Base-by-base conservation (phyloP, 1,140 invertebrate genomes). In the Semibalanus balanoides region DNA sequence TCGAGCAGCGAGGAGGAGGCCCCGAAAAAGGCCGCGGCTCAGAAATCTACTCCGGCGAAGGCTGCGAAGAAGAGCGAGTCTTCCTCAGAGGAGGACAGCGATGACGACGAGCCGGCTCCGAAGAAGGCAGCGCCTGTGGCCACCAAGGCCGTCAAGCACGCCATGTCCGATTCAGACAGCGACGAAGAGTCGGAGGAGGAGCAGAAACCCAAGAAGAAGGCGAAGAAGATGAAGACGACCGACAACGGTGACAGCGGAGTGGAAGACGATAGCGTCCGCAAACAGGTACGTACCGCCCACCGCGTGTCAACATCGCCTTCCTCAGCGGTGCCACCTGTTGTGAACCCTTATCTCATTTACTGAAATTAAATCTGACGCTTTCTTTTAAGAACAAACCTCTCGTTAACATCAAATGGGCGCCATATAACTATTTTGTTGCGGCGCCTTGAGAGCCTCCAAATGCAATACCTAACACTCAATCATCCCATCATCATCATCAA, bases 1-100 rank as follows among this genome's bases (percentile, higher is more conserved):
- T 78, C 79, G 28, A 75, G 71, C n/a, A 74, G 75, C 25, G 78
- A 78, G 30, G 77, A 80, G 29, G 70, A 80, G 40, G 74, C 28
- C 35, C 74, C 74, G 30, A 40, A 30, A 28, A 28, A 76, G 22
- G 30, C 30, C 27, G n/a, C 74, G 30, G n/a, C 64, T 29, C 51
- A 40, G 30, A 77, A 77, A 75, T n/a, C 30, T 30, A 30, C 74
- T 17, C 22, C 51, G 35, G 35, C 35, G n/a, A n/a, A 0, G 74
- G 76, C 30, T 71, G 70, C 74, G 73, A 40, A 19, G 40, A 40
- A 78, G 28, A 27, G 31, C n/a, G 30, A 74, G 51, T 30, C 73
- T n/a, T 73, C 72, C 51, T 76, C 77, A 74, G 30, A 30, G 31
- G 40, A 74, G 14, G 29, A 70, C 0, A 76, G 74, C 40, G 69